Percentiles rank a stretch among this genome's conserved stretches.
phyloP scores from a whole-genome alignment of 1,140 invertebrate species.

The Musca vetustissima region DNA sequence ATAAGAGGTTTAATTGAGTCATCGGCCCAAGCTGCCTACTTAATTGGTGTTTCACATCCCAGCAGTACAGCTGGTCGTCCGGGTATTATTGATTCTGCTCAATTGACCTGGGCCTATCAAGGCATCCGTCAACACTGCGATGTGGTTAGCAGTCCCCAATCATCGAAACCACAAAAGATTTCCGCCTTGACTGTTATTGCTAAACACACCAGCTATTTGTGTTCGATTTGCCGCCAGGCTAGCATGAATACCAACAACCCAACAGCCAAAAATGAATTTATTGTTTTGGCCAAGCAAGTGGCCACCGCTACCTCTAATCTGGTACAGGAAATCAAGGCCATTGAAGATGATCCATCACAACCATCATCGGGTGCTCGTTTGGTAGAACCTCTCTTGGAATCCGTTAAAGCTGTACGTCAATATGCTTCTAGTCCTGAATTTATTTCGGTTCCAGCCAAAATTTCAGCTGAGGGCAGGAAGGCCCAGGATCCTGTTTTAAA shows the following conservation, averaged over 20 bases:
- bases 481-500: slow-evolving; percentile 86
- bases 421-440: slow-evolving; percentile 95
- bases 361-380: slow-evolving; percentile 65
- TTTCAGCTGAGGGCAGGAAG: slow-evolving; percentile 73
- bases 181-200: slow-evolving; percentile 92
- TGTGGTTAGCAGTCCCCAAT: slow-evolving; percentile 73
- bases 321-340: slow-evolving; percentile 92
- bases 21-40: slow-evolving; percentile 89
- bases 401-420: slow-evolving; percentile 88
- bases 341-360: slow-evolving; percentile 82
- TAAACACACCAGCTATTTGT: slow-evolving; percentile 93
- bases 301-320: slow-evolving; percentile 93
- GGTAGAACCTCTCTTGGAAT: slow-evolving; percentile 83
- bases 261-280: slow-evolving; percentile 93
- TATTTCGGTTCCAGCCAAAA: slow-evolving; percentile 86
- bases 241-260: slow-evolving; percentile 91
- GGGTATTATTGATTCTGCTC: slow-evolving; percentile 89
- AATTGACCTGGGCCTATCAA: slow-evolving; percentile 84
- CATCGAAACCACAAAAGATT: slow-evolving; percentile 83
- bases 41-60: slow-evolving; percentile 89
- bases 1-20: slow-evolving; percentile 94
- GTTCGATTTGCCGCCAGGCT: slow-evolving; percentile 90
- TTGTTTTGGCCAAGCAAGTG: slow-evolving; percentile 96
- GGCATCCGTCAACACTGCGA: slow-evolving; percentile 88
- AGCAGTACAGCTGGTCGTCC: slow-evolving; percentile 86